Evolutionary conservation across 2,797 vertebrate species (phyloP), one percentile per base, ranked within the genome.

Genomic region (Cossypha caffra): DNA sequence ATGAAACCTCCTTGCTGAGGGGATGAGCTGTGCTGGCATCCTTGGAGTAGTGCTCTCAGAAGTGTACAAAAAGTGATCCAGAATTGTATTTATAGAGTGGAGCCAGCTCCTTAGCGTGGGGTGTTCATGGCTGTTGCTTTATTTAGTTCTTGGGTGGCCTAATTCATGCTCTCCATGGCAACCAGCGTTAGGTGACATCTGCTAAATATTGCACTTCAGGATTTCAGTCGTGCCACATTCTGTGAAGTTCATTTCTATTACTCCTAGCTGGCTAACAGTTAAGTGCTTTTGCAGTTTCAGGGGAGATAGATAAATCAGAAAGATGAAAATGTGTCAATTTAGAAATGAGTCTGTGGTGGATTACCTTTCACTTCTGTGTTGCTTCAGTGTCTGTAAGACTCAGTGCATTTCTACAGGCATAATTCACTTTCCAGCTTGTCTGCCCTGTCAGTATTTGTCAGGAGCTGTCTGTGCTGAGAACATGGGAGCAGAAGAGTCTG

Each of bases 111-210:
- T 20, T 72, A 80, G 88, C 1, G 38, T 92, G 59, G 91, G 54
- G 79, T 95, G 91, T 93, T 91, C 75, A 8, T 93, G 91, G 85
- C 75, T 75, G 25, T 68, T 91, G 11, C 94, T 96, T 94, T 96
- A 91, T 96, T 97, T 96, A 96, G 96, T 86, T 1, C 94, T 95
- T 88, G 91, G 66, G 94, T 96, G 94, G 92, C 96, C 96, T 96
- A 96, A 96, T 96, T 96, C 91, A 78, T 81, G 67, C 82, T 96
- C 94, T 93, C 96, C 94, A 97, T 91, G 81, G 96, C 94, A 96
- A 92, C 95, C 88, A 74, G 92, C 7, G 40, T 93, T 90, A 68
- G 89, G 74, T 96, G 94, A 92, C 92, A 95, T 93, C 94, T 96
- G 96, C 73, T 96, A 86, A 95, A 88, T 96, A 90, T 90, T 97